Conservation (phyloP, 2,888 invertebrate species). For the Monochamus alternatus region DNA sequence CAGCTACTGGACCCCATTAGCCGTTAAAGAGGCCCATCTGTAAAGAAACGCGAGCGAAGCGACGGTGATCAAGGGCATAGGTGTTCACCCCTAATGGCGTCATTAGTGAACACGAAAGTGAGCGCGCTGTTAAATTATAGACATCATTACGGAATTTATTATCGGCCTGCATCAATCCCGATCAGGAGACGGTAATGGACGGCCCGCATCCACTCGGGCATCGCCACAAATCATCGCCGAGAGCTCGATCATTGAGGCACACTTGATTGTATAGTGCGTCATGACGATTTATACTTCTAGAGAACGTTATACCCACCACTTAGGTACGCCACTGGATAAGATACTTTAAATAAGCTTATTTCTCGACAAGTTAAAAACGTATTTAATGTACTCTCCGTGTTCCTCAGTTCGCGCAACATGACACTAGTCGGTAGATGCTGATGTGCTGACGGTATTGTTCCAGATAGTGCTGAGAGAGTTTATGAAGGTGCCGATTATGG, state of each 20-base stretch:
- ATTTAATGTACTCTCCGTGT: no score
- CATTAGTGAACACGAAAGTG: conserved; percentile 57
- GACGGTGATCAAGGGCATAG: conserved; percentile 47
- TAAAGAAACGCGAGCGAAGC: conserved; percentile 44
- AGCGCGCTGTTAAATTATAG: conserved; percentile 55
- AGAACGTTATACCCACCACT: not conserved
- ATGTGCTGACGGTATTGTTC: no score
- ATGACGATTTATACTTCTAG: conserved; percentile 7
- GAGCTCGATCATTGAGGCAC: conserved; percentile 27
- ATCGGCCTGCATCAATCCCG: conserved; percentile 54
- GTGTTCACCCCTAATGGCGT: conserved; percentile 57
- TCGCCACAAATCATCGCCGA: conserved; percentile 42
- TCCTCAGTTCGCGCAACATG: no score
- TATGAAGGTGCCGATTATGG: no score
- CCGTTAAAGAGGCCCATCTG: conserved; percentile 27
- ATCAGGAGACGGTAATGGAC: conserved; percentile 40
- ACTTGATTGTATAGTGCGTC: conserved; percentile 7
- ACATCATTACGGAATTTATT: conserved; percentile 58
- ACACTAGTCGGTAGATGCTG: no score
- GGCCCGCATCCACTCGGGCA: conserved; percentile 48
- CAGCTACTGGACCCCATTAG: no score
- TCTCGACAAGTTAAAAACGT: no score
- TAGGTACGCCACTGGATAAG: no score
- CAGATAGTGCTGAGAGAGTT: no score
- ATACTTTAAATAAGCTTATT: no score